Percentiles rank a stretch among this genome's conserved stretches.
phyloP scores from a whole-genome alignment of 2,888 invertebrate species.

The Onthophagus sagittarius region DNA sequence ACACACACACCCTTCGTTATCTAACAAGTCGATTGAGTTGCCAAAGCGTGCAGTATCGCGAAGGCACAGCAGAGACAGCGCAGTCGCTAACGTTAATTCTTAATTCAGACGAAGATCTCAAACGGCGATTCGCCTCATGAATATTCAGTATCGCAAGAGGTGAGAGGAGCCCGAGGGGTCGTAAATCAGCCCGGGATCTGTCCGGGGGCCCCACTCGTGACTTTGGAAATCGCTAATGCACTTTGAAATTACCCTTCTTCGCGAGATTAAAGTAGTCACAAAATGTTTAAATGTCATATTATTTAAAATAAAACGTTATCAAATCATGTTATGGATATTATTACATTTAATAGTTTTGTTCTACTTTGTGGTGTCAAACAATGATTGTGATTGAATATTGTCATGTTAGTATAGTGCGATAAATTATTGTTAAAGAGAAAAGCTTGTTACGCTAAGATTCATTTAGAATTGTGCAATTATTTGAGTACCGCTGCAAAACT shows the following conservation, averaged over 20 bases:
- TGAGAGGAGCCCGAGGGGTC: background rate
- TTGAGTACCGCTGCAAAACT: no score
- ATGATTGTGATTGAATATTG: background rate
- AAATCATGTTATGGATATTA: no score
- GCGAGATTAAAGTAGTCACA: conserved; percentile 18
- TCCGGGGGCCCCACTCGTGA: conserved; percentile 29
- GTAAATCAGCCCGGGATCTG: conserved; percentile 19
- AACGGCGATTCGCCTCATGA: conserved; percentile 28
- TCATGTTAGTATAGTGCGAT: background rate
- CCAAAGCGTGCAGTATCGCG: background rate
- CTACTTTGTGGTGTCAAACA: background rate
- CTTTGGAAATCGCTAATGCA: conserved; percentile 31
- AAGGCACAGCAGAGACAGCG: background rate
- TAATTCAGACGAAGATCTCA: background rate
- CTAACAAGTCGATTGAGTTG: background rate
- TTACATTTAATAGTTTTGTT: no score
- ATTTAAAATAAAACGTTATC: conserved; percentile 1
- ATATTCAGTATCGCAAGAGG: conserved; percentile 24
- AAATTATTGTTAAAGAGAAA: no score
- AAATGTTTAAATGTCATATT: conserved; percentile 18
- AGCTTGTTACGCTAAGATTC: no score
- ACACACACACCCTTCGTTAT: background rate
- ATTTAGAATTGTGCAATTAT: no score
- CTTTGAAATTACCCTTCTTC: conserved; percentile 24
- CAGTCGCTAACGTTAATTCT: conserved; percentile 1